Evolutionary conservation across 1,140 invertebrate genomes (phyloP), one percentile per base, ranked within the genome.

Genomic region (Ericerus pela): DNA sequence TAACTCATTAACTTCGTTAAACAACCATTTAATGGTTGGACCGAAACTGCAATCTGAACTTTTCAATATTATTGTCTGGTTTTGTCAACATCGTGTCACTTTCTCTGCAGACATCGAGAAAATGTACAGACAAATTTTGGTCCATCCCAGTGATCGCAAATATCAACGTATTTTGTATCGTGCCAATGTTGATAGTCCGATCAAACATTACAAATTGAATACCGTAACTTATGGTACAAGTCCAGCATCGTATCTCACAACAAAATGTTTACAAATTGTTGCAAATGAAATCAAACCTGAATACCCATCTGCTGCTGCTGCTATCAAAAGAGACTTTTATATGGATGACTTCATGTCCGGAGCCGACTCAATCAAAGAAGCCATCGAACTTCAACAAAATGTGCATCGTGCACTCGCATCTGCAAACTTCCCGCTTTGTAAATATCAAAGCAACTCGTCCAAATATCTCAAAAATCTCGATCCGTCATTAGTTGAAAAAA

Each of bases 211-310:
- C 59, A 24, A 65, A 51, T 53, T 70, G 12, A 62, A 62, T 16
- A 63, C 71, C 4, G 64, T 70, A 1, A 70, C 67, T 0, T 69
- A 69, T 53, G 71, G 70, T 0, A 65, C 61, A 10, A 51, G 61
- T 4, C 60, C 60, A 26, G 65, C 67, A 8, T 60, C 67, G 12
- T 72, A 59, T 58, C 51, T 68, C 16, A 69, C 69, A 1, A 64
- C 63, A 6, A 54, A 62, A 53, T 59, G 27, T 61, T 47, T 73
- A 11, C 36, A 66, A 12, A 66, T 66, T 64, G 55, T 66, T 5
- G 64, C 61, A n/a, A n/a, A n/a, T n/a, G n/a, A n/a, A n/a, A n/a
- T n/a, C n/a, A 30, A 41, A 10, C n/a, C n/a, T n/a, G n/a, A n/a
- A n/a, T n/a, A n/a, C n/a, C n/a, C n/a, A n/a, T n/a, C n/a, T n/a